phyloP scores from a whole-genome alignment of 1,140 invertebrate species.

The Nasonia longicornis region DNA sequence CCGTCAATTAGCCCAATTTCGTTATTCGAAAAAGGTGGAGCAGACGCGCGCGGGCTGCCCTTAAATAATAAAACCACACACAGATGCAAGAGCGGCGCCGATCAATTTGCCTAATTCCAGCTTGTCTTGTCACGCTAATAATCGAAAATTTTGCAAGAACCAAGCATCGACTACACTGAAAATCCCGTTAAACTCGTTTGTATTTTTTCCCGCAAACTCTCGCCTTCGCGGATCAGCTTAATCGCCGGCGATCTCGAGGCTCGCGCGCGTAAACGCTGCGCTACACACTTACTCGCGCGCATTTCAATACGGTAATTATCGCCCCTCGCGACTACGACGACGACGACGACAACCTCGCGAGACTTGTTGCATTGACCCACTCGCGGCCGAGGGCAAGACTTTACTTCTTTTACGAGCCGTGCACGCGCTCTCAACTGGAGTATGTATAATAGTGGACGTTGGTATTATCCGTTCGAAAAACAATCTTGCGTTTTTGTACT shows the following conservation, averaged over 20 bases:
- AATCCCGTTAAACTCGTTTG: too few species aligned
- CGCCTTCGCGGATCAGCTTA: too few species aligned
- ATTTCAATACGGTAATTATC: neutral
- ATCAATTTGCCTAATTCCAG: conserved; percentile 33
- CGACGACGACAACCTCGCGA: conserved; percentile 15
- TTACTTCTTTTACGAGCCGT: neutral
- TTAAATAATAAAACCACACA: conserved; percentile 35
- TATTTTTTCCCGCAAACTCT: neutral
- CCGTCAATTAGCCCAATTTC: conserved; percentile 41
- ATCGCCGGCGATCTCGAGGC: too few species aligned
- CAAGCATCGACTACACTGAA: too few species aligned
- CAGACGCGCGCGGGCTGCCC: neutral
- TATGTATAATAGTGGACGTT: too few species aligned
- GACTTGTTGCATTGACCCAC: conserved; percentile 43
- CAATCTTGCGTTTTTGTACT: neutral
- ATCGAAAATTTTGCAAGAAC: too few species aligned
- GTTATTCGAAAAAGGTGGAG: conserved; percentile 12
- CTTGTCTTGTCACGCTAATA: neutral
- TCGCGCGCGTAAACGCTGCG: too few species aligned
- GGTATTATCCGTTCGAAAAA: neutral
- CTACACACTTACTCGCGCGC: too few species aligned
- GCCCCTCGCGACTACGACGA: neutral
- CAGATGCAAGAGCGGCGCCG: neutral
- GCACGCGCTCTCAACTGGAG: neutral
- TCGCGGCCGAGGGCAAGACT: conserved; percentile 24